Conservation (phyloP, 2,797 vertebrate genomes). For the Xenopus petersii region DNA sequence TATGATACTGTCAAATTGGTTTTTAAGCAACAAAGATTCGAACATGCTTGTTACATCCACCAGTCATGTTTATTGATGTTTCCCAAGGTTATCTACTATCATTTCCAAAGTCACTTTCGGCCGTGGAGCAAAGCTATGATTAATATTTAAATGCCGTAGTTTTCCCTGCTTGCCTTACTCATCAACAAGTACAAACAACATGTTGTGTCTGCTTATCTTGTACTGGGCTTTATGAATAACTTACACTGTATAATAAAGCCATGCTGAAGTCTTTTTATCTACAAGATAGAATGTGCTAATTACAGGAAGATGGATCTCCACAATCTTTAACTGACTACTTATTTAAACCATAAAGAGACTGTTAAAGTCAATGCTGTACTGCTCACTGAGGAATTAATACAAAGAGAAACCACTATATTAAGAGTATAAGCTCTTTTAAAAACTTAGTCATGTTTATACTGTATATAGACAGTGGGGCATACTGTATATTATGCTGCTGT, state of each 20-base stretch:
- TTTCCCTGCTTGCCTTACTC: not conserved
- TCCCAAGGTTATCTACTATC: not conserved
- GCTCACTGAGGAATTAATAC: too few relatives aligned
- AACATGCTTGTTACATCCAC: too few relatives aligned
- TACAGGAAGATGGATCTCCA: constrained; percentile 16
- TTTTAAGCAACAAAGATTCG: too few relatives aligned
- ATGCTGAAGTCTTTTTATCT: constrained; percentile 10
- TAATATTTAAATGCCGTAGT: not conserved
- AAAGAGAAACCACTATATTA: too few relatives aligned
- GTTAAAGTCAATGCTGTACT: too few relatives aligned
- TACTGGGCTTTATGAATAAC: constrained; percentile 12
- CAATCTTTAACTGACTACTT: constrained; percentile 17
- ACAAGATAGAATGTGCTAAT: constrained; percentile 26
- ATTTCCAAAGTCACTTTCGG: not conserved
- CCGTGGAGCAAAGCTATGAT: not conserved
- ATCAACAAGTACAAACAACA: constrained; percentile 22
- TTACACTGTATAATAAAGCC: constrained; percentile 8
- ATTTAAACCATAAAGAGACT: constrained; percentile 1
- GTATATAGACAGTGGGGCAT: too few relatives aligned
- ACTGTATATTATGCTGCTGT: too few relatives aligned
- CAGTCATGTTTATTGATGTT: not conserved
- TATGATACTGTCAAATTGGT: too few relatives aligned
- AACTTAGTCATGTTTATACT: too few relatives aligned
- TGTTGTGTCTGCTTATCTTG: constrained; percentile 14
- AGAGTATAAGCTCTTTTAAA: too few relatives aligned